Evolutionary conservation across 2,797 vertebrate species (phyloP).

Genomic region (Valencia hispanica): DNA sequence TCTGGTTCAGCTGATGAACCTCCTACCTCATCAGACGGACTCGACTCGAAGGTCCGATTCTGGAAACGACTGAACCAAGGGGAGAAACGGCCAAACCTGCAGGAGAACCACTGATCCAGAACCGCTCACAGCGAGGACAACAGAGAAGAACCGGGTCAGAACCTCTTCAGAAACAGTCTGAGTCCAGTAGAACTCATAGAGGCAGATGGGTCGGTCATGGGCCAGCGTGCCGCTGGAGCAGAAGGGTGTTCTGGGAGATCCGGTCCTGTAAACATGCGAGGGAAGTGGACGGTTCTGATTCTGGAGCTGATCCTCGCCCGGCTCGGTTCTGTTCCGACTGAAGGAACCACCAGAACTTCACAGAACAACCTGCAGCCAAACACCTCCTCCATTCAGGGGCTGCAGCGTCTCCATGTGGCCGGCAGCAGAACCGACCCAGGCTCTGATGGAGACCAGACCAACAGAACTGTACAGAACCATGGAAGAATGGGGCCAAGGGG

Average conservation of each 20-base stretch:
- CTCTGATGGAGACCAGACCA: not conserved
- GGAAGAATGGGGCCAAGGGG: not conserved
- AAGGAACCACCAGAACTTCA: not conserved
- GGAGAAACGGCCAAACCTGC: too few species aligned
- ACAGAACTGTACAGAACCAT: not conserved
- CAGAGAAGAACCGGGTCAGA: too few species aligned
- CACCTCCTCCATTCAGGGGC: not conserved
- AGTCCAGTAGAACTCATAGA: constrained; percentile 13
- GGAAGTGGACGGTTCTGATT: not conserved
- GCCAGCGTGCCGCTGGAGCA: constrained; percentile 25
- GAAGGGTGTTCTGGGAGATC: constrained; percentile 63
- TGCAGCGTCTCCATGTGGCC: not conserved
- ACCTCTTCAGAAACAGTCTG: not conserved
- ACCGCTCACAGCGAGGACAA: too few species aligned
- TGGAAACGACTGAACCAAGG: too few species aligned
- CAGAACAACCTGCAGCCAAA: not conserved
- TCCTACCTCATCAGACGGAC: too few species aligned
- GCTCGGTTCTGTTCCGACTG: not conserved
- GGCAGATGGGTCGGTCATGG: constrained; percentile 57
- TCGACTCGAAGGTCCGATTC: too few species aligned
- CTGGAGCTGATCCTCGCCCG: not conserved
- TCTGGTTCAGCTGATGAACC: too few species aligned
- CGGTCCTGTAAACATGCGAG: constrained; percentile 44
- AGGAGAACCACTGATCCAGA: too few species aligned
- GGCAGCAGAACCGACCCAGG: not conserved